Percentiles rank a stretch among this genome's conserved stretches.
These are phyloP conservation scores for Patella caerulea DNA, from an alignment of 2,888 invertebrate genomes.

Conservation along the genomic window DNA sequence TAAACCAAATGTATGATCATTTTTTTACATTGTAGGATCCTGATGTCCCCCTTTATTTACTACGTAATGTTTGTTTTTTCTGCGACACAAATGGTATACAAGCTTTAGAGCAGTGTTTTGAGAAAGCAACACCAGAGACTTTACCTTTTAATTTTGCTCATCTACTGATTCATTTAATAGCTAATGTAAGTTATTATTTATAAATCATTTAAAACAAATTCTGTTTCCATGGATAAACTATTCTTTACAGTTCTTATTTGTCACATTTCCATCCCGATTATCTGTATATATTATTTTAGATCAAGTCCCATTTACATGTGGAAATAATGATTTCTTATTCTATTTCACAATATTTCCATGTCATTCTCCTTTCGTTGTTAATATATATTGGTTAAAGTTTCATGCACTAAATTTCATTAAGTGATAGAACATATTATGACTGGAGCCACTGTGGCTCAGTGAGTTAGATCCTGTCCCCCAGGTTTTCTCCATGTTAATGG, in stretches of 20 bases:
- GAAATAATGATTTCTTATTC: too few species aligned
- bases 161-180: slow-evolving; percentile 90
- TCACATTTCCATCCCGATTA: neutral
- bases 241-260: neutral
- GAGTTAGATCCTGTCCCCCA: too few species aligned
- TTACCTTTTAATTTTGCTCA: slow-evolving; percentile 91
- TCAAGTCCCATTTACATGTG: neutral
- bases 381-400: too few species aligned
- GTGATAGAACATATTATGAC: too few species aligned
- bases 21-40: slow-evolving; percentile 80
- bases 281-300: neutral
- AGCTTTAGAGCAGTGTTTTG: slow-evolving; percentile 89
- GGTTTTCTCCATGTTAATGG: too few species aligned
- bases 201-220: too few species aligned
- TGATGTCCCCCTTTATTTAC: slow-evolving; percentile 88
- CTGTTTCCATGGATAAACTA: neutral
- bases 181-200: slow-evolving; percentile 76
- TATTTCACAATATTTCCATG: too few species aligned
- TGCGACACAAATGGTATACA: slow-evolving; percentile 91
- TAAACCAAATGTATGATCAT: too few species aligned
- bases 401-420: too few species aligned
- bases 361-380: too few species aligned
- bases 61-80: slow-evolving; percentile 93
- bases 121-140: slow-evolving; percentile 80
- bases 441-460: too few species aligned